These are phyloP conservation scores for Paralichthys olivaceus DNA, from an alignment of 2,113 vertebrate species.

Conservation along the genomic window DNA sequence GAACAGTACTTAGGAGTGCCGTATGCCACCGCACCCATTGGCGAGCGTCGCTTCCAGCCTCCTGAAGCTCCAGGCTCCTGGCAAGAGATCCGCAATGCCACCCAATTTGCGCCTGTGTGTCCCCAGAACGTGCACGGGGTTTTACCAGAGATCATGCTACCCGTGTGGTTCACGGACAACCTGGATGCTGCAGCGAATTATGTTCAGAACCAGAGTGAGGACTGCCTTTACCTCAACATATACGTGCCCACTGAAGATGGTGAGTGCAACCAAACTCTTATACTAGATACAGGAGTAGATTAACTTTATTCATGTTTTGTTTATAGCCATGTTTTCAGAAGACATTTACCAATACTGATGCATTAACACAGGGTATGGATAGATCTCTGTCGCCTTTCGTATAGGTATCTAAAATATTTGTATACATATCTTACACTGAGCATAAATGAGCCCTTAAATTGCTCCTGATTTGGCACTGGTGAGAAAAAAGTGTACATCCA, in stretches of 20 bases:
- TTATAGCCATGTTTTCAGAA: not conserved
- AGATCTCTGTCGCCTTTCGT: no score
- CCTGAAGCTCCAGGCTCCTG: conserved; percentile 92
- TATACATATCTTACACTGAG: no score
- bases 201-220: conserved; percentile 94
- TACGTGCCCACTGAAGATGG: conserved; percentile 95
- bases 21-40: conserved; percentile 90
- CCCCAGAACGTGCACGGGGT: conserved; percentile 93
- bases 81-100: conserved; percentile 92
- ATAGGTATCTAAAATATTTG: no score
- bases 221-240: conserved; percentile 95
- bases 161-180: conserved; percentile 95
- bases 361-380: no score
- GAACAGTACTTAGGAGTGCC: conserved; percentile 92
- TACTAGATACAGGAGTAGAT: not conserved
- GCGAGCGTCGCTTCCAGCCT: conserved; percentile 91
- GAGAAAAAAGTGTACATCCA: conserved; percentile 7
- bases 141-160: conserved; percentile 93
- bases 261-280: conserved; percentile 75
- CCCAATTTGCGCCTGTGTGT: conserved; percentile 90
- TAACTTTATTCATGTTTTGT: not conserved
- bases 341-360: not conserved
- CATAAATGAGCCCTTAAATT: no score
- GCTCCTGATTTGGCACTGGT: not conserved
- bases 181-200: conserved; percentile 90